Evolutionary conservation across 2,888 invertebrate genomes (phyloP).

Genomic region (Hesperia comma): DNA sequence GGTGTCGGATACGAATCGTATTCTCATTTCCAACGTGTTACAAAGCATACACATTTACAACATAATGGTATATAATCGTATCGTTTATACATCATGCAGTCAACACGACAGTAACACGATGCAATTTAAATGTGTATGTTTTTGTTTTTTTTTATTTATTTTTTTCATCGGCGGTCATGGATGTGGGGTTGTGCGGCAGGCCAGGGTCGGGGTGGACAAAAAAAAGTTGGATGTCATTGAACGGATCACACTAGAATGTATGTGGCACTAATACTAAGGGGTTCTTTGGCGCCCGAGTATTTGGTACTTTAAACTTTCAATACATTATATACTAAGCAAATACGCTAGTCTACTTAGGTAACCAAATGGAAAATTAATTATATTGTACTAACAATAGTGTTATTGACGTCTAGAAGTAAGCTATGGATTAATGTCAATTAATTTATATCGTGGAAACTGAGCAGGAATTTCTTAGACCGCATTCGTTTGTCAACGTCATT

Average conservation of each 20-base stretch:
- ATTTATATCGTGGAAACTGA: neutral
- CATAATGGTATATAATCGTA: constrained; percentile 48
- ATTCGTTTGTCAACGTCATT: constrained; percentile 28
- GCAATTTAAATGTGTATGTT: constrained; percentile 75
- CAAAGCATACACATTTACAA: constrained; percentile 78
- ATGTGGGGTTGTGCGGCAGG: constrained; percentile 78
- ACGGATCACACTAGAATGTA: constrained; percentile 73
- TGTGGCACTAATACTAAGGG: constrained; percentile 72
- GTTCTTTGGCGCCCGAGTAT: constrained; percentile 55
- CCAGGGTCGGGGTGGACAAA: constrained; percentile 78
- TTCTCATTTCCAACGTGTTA: constrained; percentile 48
- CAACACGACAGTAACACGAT: constrained; percentile 82
- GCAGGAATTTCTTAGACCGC: neutral
- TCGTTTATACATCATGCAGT: constrained; percentile 78
- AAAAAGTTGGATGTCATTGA: constrained; percentile 83
- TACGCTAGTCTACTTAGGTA: too few species aligned
- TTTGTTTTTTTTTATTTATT: constrained; percentile 55
- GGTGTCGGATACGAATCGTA: constrained; percentile 52
- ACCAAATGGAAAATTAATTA: too few species aligned
- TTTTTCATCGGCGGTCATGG: constrained; percentile 72
- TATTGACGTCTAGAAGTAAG: too few species aligned
- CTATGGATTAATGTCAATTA: too few species aligned
- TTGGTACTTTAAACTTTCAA: constrained; percentile 49
- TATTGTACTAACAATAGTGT: too few species aligned
- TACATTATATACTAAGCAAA: neutral